Base-by-base conservation (phyloP, 2,113 vertebrate species). In the Chloebia gouldiae region DNA sequence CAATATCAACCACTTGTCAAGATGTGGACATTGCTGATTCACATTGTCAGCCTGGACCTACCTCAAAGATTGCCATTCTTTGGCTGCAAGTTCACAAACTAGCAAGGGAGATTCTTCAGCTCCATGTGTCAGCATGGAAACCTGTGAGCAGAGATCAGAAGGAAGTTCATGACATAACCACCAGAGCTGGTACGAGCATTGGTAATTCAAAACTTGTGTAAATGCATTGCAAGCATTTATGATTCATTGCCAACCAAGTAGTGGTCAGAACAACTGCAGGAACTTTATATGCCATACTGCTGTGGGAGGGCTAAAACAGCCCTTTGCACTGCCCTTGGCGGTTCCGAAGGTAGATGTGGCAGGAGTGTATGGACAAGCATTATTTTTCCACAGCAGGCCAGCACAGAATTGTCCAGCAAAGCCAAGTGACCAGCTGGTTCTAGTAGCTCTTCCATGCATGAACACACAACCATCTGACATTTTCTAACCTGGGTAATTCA, bases 181-280 rank as follows among this genome's bases (percentile, higher is more conserved):
- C 8, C 13, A 35, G 28, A 20, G n/a, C 0, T 18, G 7, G 20
- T 53, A n/a, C 0, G 2, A 31, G 13, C 21, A 17, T 23, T 39
- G 56, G n/a, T 24, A 64, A 14, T 76, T 49, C 45, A 68, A 56
- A 65, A 64, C 15, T 61, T 17, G 6, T 10, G 22, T 40, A 42
- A 73, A 17, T 17, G 17, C 10, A 69, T 6, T 30, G 10, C 30
- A 63, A 75, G 4, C 0, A 0, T 54, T 47, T 79, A 12, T 8
- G 24, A 54, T 59, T 76, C 33, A 54, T 18, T 64, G 35, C 4
- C 25, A 76, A 15, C 1, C 16, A 78, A 87, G 87, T 0, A 20
- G 14, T 44, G n/a, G 21, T 60, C 40, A 89, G 50, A 83, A 60
- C 15, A 80, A 14, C 30, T 19, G 14, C 44, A 76, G 30, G 23